A percentile compares a stretch with the other conserved stretches of the same genome.
Evolutionary conservation across 2,113 vertebrate species (phyloP).

Genomic region (Rafetus swinhoei): DNA sequence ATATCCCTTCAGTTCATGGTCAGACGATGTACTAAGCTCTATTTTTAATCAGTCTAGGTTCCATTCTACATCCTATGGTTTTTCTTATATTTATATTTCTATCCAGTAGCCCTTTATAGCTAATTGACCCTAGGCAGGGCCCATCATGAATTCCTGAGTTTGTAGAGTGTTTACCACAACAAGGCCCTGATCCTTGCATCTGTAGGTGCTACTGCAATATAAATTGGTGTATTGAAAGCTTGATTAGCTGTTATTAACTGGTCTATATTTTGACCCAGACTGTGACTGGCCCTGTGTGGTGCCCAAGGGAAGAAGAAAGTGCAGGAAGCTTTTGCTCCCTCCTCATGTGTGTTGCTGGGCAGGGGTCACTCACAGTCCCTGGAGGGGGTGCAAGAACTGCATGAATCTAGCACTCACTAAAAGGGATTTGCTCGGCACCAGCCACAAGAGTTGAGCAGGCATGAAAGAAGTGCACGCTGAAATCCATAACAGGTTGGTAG

Average conservation of each 20-base stretch:
- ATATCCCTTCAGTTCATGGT: background rate
- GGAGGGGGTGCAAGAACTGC: background rate
- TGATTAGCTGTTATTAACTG: background rate
- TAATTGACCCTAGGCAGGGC: background rate
- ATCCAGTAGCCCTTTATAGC: conserved; percentile 6
- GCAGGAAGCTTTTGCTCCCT: background rate
- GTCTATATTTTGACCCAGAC: background rate
- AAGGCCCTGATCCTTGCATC: background rate
- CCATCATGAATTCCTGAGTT: background rate
- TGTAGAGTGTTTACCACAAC: background rate
- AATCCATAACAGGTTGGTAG: background rate
- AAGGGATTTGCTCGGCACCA: background rate
- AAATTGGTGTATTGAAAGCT: conserved; percentile 14
- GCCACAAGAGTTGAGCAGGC: background rate
- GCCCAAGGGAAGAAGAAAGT: background rate
- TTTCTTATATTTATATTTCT: background rate
- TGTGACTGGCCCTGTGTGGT: background rate
- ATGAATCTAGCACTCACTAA: background rate
- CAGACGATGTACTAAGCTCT: conserved; percentile 14
- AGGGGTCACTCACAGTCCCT: background rate
- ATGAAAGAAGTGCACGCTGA: background rate
- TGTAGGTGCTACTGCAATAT: conserved; percentile 36
- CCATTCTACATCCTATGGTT: background rate
- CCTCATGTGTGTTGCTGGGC: background rate
- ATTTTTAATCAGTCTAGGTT: background rate